Conservation (phyloP, 1,140 invertebrate species). For the Andrena cerasifolii region DNA sequence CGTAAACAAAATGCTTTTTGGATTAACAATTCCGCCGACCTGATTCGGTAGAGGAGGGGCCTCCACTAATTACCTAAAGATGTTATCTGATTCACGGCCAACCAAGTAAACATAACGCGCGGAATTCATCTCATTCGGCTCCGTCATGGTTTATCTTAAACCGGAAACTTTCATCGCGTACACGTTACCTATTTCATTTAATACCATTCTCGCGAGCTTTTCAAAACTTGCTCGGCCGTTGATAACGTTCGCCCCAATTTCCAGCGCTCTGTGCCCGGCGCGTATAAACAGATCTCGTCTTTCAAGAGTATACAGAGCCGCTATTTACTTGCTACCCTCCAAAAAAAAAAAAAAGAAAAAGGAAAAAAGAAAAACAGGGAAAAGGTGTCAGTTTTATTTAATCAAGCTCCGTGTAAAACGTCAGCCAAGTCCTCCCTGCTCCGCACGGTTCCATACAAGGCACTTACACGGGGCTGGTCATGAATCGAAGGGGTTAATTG, state of each 20-base stretch:
- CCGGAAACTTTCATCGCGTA: not conserved
- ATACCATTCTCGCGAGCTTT: conserved; percentile 1
- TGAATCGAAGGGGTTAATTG: conserved; percentile 27
- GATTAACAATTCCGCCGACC: conserved; percentile 45
- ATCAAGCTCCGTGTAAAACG: conserved; percentile 17
- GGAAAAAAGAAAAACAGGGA: too few relatives aligned
- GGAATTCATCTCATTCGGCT: not conserved
- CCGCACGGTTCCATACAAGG: not conserved
- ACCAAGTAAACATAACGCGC: conserved; percentile 3
- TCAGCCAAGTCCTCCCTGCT: not conserved
- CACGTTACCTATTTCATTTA: not conserved
- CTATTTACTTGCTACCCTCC: too few relatives aligned
- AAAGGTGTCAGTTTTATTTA: conserved; percentile 29
- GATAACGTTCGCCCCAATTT: not conserved
- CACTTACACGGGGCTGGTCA: too few relatives aligned
- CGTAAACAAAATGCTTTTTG: conserved; percentile 33
- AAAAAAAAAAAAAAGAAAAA: too few relatives aligned
- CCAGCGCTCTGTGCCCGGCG: not conserved
- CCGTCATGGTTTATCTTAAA: not conserved
- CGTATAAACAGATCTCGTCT: not conserved
- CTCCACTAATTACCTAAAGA: conserved; percentile 43
- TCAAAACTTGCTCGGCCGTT: not conserved
- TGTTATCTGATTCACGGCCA: conserved; percentile 30
- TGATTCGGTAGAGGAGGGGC: conserved; percentile 13
- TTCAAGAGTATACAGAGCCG: too few relatives aligned